Conservation (phyloP, 2,888 invertebrate species). For the Mantis religiosa region DNA sequence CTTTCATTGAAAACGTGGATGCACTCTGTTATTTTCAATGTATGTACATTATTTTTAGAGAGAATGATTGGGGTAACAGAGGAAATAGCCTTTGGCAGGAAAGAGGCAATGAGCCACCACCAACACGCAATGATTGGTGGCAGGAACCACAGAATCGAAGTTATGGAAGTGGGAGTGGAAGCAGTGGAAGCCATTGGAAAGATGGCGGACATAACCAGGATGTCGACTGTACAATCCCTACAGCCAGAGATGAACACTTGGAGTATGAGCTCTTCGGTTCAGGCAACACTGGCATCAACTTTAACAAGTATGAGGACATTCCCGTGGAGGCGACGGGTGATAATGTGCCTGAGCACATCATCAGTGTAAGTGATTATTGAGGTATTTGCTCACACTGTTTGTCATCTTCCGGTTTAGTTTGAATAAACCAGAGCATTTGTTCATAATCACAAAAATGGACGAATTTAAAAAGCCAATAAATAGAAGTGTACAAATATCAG, state of each 20-base stretch:
- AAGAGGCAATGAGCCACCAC: constrained; percentile 50
- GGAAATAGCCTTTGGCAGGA: constrained; percentile 49
- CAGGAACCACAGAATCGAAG: constrained; percentile 48
- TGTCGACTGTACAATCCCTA: constrained; percentile 80
- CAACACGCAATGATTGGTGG: constrained; percentile 64
- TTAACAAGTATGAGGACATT: constrained; percentile 99
- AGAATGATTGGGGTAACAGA: constrained; percentile 46
- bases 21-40: no score
- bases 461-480: no score
- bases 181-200: constrained; percentile 41
- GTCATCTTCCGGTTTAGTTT: not conserved
- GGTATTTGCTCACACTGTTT: not conserved
- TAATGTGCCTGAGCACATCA: constrained; percentile 85
- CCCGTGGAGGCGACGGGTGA: constrained; percentile 99
- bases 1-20: no score
- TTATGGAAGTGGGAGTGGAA: constrained; percentile 39
- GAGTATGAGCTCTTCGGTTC: constrained; percentile 86
- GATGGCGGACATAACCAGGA: constrained; percentile 37
- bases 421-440: no score
- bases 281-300: constrained; percentile 98
- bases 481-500: no score
- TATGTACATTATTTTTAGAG: constrained; percentile 33
- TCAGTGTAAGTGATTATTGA: constrained; percentile 58
- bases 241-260: constrained; percentile 80
- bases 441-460: no score